Percentiles rank a stretch among this genome's conserved stretches.
Conservation (phyloP, 2,888 invertebrate genomes). For the Chymomyza fuscimana region DNA sequence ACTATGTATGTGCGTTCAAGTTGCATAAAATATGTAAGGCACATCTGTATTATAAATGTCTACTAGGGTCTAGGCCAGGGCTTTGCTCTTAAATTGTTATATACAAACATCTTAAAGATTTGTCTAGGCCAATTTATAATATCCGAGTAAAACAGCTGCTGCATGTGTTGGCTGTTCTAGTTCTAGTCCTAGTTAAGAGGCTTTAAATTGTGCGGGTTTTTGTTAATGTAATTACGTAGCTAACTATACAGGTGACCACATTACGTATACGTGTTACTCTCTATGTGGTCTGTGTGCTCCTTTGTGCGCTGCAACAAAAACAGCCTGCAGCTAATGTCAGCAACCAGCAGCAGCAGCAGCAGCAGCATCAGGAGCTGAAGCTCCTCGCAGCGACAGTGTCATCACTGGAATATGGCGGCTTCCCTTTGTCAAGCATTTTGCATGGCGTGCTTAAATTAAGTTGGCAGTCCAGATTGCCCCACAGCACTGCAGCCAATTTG, state of each 20-base stretch:
- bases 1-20: background rate
- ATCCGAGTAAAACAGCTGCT: background rate
- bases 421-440: background rate
- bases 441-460: conserved; percentile 31
- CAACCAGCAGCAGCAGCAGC: background rate
- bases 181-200: background rate
- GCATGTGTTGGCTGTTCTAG: background rate
- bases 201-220: background rate
- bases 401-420: background rate
- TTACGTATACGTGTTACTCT: background rate
- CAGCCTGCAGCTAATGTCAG: conserved; percentile 17
- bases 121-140: background rate
- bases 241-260: conserved; percentile 1
- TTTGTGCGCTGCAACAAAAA: conserved; percentile 34
- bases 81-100: background rate
- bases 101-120: background rate
- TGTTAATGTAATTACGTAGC: background rate
- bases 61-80: background rate
- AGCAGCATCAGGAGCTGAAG: background rate
- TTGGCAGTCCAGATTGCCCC: conserved; percentile 28
- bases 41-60: background rate
- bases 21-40: background rate
- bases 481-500: conserved; percentile 46
- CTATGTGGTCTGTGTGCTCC: conserved; percentile 1
- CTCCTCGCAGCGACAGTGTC: background rate